Evolutionary conservation across 2,113 vertebrate genomes (phyloP).

Genomic region (Myiagra hebetior): DNA sequence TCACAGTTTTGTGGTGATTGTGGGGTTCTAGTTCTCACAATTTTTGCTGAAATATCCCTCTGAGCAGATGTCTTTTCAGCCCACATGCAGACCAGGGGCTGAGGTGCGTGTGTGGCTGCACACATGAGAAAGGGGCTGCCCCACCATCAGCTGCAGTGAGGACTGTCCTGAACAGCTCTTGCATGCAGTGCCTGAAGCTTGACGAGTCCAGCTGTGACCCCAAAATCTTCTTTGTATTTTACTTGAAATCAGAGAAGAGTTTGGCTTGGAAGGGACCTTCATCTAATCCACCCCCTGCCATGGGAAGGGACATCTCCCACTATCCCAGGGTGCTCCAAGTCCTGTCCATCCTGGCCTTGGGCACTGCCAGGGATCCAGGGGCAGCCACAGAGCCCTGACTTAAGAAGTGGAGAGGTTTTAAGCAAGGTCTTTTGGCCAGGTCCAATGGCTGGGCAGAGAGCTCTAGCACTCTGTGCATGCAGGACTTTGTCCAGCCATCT

Average conservation of each 20-base stretch:
- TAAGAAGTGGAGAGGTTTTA: background rate
- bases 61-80: background rate
- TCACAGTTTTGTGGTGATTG: background rate
- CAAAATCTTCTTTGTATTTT: background rate
- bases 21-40: background rate
- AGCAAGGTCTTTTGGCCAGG: background rate
- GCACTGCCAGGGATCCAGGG: fast-evolving
- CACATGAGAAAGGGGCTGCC: background rate
- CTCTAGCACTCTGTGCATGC: too few species aligned
- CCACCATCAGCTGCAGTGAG: fast-evolving
- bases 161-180: fast-evolving
- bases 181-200: too few species aligned
- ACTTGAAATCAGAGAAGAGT: too few species aligned
- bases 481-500: background rate
- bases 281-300: background rate
- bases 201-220: background rate
- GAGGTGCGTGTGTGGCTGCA: background rate
- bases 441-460: background rate
- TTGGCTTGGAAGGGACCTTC: background rate
- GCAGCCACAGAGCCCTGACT: background rate
- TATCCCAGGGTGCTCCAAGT: fast-evolving
- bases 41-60: background rate
- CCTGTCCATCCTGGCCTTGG: too few species aligned
- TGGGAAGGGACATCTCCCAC: background rate
- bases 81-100: fast-evolving